Base-by-base conservation (phyloP, 2,888 invertebrate genomes). In the Phymatocera aterrima region DNA sequence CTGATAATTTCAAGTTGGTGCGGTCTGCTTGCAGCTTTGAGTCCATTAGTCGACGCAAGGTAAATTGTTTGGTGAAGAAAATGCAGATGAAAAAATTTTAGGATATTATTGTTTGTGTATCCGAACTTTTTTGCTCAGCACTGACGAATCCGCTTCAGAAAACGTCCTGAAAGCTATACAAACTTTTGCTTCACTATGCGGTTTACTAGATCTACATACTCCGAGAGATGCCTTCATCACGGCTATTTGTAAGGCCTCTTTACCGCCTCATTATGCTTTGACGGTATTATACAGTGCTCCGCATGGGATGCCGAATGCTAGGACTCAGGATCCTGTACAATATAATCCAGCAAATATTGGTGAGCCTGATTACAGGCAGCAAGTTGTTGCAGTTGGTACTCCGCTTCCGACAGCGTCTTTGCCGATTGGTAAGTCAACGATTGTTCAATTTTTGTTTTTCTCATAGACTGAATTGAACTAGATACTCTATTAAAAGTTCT, bases 321-420 rank as follows among this genome's bases (percentile, higher is more conserved):
- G 87, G 46, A 84, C 87, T 28, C 89, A 89, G 79, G 89, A 89
- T 61, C 84, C 88, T 15, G 77, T 85, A 57, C 89, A 90, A 24
- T 91, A 88, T 65, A 89, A 88, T 81, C 90, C 88, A 86, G 87
- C 85, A 3, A 87, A 87, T 43, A 88, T 91, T 77, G 91, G 92
- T n/a, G 95, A 96, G 82, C 94, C 94, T 75, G 97, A 97, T 91
- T 96, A 95, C 90, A 92, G 96, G 37, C 98, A 97, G 87, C 99
- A 99, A 92, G 98, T 99, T 81, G 98, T 99, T 61, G 99, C 98
- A 82, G 98, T 99, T 80, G 99, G 99, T 31, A 98, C 98, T 0
- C 97, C 98, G 28, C 92, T 99, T 83, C 98, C 98, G 1, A 96
- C 97, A 5, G 95, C 96, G 1, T 94, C 96, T 3, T 91, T 95